Evolutionary conservation across 2,888 invertebrate genomes (phyloP).

Genomic region (Parthenolecanium corni): DNA sequence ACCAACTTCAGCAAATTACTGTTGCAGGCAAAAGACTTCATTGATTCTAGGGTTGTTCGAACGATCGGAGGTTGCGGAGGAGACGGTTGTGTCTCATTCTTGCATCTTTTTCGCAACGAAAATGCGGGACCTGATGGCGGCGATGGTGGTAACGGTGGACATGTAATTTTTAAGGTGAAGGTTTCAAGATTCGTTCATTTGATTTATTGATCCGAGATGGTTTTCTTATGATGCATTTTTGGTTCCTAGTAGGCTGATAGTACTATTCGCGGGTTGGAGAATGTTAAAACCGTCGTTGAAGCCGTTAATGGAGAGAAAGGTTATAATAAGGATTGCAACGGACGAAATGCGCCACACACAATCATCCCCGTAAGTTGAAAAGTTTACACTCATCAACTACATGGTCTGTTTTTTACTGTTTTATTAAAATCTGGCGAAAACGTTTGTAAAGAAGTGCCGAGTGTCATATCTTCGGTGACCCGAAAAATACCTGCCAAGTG

Average conservation of each 20-base stretch:
- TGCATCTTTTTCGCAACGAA: slow-evolving; percentile 69
- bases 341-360: slow-evolving; percentile 63
- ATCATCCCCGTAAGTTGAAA: slow-evolving; percentile 43
- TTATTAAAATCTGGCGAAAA: not conserved
- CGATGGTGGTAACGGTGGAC: slow-evolving; percentile 92
- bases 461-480: not conserved
- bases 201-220: too few relatives aligned
- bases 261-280: slow-evolving; percentile 7
- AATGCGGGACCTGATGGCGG: slow-evolving; percentile 91
- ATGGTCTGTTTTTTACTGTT: not conserved
- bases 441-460: too few relatives aligned
- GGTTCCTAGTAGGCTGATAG: not conserved
- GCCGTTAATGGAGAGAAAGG: slow-evolving; percentile 67
- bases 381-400: not conserved
- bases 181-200: not conserved
- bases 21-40: slow-evolving; percentile 34
- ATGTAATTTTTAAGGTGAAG: slow-evolving; percentile 67
- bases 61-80: slow-evolving; percentile 81
- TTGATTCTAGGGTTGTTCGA: slow-evolving; percentile 56
- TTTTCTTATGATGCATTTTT: not conserved
- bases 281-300: slow-evolving; percentile 42
- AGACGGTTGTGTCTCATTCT: slow-evolving; percentile 80
- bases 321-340: slow-evolving; percentile 60
- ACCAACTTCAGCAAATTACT: too few relatives aligned
- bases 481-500: too few relatives aligned